A percentile compares a stretch with the other conserved stretches of the same genome.
Evolutionary conservation across 2,113 vertebrate species (phyloP).

Genomic region (Meleagris gallopavo): DNA sequence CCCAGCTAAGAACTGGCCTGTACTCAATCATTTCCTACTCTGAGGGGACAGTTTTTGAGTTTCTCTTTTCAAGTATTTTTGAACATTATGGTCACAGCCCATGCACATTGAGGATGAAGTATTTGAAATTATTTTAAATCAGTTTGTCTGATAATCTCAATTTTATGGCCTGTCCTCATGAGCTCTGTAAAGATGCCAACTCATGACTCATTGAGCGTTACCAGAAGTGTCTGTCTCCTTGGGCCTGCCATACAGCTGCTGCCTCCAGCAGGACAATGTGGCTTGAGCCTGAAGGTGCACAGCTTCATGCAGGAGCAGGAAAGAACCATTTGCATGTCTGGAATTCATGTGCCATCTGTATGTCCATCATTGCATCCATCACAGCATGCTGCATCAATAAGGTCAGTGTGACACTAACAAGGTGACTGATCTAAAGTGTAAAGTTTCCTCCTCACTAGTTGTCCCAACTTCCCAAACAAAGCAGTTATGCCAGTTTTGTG

Average conservation of each 20-base stretch:
- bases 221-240: not conserved
- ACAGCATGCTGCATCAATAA: rapidly evolving
- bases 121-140: not conserved
- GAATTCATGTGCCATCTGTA: not conserved
- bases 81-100: not conserved
- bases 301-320: not conserved
- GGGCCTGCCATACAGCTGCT: not conserved
- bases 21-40: not conserved
- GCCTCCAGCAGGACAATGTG: not conserved
- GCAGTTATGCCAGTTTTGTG: not conserved
- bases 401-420: not conserved
- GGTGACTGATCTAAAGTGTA: not conserved
- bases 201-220: not conserved
- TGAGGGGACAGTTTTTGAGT: not conserved
- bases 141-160: not conserved
- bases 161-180: rapidly evolving
- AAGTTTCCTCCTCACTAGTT: not conserved
- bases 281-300: not conserved
- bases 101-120: not conserved
- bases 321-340: not conserved
- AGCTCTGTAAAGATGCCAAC: not conserved
- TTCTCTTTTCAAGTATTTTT: not conserved
- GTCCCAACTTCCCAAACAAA: not conserved
- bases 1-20: not conserved
- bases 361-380: not conserved